These are phyloP conservation scores for Drosophila subquinaria DNA, from an alignment of 2,888 invertebrate genomes.

Conservation along the genomic window DNA sequence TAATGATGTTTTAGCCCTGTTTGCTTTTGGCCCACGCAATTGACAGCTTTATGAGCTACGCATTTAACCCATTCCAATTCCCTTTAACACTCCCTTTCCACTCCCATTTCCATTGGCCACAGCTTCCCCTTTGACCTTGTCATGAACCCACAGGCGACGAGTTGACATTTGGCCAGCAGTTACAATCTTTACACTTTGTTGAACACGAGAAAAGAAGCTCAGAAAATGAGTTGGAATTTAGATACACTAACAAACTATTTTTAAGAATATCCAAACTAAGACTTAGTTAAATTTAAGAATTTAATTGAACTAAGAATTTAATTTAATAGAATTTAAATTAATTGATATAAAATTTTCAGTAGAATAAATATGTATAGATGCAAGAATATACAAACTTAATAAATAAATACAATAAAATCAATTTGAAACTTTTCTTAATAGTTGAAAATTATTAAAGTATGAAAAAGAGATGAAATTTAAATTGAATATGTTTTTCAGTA, in stretches of 20 bases:
- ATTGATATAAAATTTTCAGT: no score
- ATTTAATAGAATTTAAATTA: no score
- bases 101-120: not conserved
- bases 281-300: no score
- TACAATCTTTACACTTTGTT: slow-evolving; percentile 32
- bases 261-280: no score
- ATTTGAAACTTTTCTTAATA: no score
- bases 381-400: no score
- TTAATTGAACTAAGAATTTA: no score
- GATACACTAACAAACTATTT: not conserved
- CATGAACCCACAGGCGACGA: slow-evolving; percentile 34
- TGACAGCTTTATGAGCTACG: slow-evolving; percentile 17
- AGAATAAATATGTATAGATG: no score
- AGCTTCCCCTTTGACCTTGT: slow-evolving; percentile 40
- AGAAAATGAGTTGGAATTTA: not conserved
- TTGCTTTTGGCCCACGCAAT: slow-evolving; percentile 15
- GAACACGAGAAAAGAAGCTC: not conserved
- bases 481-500: no score
- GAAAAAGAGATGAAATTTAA: no score
- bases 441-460: no score
- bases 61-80: slow-evolving; percentile 4
- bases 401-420: no score
- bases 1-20: not conserved
- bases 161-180: slow-evolving; percentile 45
- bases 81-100: not conserved